phyloP scores from a whole-genome alignment of 35 echinoderm and acorn worm species.

The Heliocidaris erythrogramma region DNA sequence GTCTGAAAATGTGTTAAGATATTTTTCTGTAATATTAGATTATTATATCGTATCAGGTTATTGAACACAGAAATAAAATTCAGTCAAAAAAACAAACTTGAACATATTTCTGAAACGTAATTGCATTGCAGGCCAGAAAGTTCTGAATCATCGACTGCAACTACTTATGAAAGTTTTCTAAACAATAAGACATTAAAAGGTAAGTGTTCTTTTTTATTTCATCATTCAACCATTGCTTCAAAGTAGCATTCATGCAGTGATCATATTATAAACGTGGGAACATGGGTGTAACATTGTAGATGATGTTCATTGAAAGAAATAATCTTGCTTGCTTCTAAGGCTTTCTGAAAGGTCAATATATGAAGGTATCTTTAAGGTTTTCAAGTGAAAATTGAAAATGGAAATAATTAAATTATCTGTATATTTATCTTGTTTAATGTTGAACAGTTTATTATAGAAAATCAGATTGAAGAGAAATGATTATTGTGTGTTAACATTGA shows the following conservation, averaged over 20 bases:
- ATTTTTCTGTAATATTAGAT: no score
- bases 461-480: no score
- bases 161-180: constrained; percentile 23
- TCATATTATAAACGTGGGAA: background rate
- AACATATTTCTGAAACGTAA: background rate
- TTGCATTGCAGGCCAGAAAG: background rate
- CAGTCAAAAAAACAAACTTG: no score
- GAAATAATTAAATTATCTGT: no score
- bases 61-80: no score
- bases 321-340: background rate
- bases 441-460: background rate
- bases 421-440: background rate
- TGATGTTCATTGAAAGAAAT: background rate
- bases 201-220: background rate
- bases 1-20: no score
- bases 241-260: background rate
- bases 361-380: background rate
- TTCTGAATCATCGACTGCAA: background rate
- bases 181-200: constrained; percentile 37
- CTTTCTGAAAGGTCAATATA: background rate
- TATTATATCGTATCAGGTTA: no score
- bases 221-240: background rate
- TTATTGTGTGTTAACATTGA: background rate
- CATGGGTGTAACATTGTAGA: background rate
- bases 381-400: background rate